Evolutionary conservation across 2,888 invertebrate species (phyloP), one percentile per base, ranked within the genome.

Genomic region (Cantharis lateralis): DNA sequence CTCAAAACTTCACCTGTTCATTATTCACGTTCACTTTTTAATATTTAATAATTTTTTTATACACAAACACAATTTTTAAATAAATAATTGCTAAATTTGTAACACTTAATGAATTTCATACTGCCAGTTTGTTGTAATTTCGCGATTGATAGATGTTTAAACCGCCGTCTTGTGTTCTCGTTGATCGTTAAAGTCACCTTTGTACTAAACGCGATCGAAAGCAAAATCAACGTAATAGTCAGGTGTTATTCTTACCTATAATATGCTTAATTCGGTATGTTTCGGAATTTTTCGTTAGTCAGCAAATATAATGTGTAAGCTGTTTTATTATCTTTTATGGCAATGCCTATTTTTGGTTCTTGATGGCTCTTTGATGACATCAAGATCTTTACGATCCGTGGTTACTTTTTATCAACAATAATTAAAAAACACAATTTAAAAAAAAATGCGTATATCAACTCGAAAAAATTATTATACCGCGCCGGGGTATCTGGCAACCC

Each of bases 1-100:
- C 66, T 69, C 70, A 70, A 75, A 75, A 78, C 76, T 78, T 80
- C 80, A 81, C 80, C 80, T 79, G 74, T 81, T 79, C 80, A 81
- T 81, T 68, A 77, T 80, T 81, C 72, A 75, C 79, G 62, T 48
- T 72, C 72, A 78, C 78, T 63, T 64, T 48, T 24, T 62, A 70
- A 61, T 15, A 70, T 71, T 24, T 18, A 20, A 62, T 24, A 7
- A 20, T 66, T 48, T 68, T 70, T 71, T 70, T 71, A 62, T 16
- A 70, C 69, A 48, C 72, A 66, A 62, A 68, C 48, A 75, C 75
- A 26, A 70, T 15, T 69, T 71, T 69, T 62, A n/a, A 10, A 24
- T n/a, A 26, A 64, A 66, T 71, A 69, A 63, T 71, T 64, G 48
- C 63, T 15, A 63, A 74, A 24, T 24, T 64, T 75, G 32, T 62